phyloP scores from a whole-genome alignment of 2,888 invertebrate genomes.

The Scelioninae gen. 2 region DNA sequence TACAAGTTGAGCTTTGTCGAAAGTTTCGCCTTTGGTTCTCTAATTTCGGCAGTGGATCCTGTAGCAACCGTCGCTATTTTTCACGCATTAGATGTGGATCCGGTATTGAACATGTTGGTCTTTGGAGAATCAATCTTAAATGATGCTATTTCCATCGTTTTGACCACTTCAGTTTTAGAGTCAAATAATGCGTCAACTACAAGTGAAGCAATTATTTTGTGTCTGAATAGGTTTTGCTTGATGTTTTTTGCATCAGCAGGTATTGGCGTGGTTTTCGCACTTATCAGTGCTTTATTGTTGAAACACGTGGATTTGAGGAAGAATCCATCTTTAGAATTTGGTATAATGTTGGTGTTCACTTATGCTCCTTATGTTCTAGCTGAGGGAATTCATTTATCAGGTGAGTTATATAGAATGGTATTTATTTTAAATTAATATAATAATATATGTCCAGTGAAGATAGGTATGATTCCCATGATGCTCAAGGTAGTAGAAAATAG shows the following conservation, averaged over 20 bases:
- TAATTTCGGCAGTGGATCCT: conserved; percentile 99
- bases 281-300: conserved; percentile 92
- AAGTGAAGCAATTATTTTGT: conserved; percentile 90
- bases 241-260: conserved; percentile 99
- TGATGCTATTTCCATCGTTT: conserved; percentile 98
- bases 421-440: too few species aligned
- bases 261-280: conserved; percentile 95
- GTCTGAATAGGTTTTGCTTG: conserved; percentile 91
- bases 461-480: too few species aligned
- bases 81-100: conserved; percentile 97
- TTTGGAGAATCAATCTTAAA: conserved; percentile 97
- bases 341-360: conserved; percentile 98
- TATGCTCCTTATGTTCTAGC: conserved; percentile 99
- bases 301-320: conserved; percentile 97
- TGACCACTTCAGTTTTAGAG: conserved; percentile 92
- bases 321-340: conserved; percentile 98
- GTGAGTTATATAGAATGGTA: conserved; percentile 78
- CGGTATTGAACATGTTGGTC: conserved; percentile 98
- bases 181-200: conserved; percentile 83
- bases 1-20: conserved; percentile 95
- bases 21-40: conserved; percentile 98
- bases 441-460: too few species aligned
- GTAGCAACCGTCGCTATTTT: conserved; percentile 99
- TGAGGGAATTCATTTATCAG: conserved; percentile 95
- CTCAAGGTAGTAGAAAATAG: too few species aligned